Percentiles rank a stretch among this genome's conserved stretches.
These are phyloP conservation scores for Pandion haliaetus DNA, from an alignment of 2,113 vertebrate genomes.

Conservation along the genomic window DNA sequence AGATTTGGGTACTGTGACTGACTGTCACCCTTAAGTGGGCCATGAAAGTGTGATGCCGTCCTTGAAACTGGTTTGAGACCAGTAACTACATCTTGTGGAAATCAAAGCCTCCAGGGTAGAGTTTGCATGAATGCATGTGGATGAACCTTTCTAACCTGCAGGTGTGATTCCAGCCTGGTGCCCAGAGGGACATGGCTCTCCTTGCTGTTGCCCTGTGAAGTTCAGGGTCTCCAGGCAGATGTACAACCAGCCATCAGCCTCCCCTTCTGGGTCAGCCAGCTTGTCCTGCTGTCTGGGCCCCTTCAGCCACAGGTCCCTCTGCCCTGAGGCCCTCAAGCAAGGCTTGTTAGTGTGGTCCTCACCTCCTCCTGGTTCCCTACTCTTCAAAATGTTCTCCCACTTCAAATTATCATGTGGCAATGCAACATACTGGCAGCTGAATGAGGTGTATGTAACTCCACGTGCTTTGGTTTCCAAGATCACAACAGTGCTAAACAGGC, in stretches of 20 bases:
- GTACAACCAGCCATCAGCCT: neutral
- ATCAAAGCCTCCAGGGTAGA: neutral
- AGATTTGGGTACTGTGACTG: neutral
- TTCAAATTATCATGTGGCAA: neutral
- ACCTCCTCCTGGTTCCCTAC: neutral
- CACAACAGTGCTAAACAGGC: neutral
- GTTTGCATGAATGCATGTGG: neutral
- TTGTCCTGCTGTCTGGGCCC: neutral
- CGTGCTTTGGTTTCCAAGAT: neutral
- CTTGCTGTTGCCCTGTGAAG: neutral
- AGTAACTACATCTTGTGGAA: neutral
- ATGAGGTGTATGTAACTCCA: neutral
- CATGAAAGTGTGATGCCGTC: rapidly evolving
- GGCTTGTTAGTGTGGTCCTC: neutral
- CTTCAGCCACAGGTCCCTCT: rapidly evolving
- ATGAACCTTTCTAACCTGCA: neutral
- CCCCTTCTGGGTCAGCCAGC: neutral
- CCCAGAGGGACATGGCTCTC: neutral
- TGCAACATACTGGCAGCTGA: neutral
- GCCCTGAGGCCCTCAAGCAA: neutral
- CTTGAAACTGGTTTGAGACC: neutral
- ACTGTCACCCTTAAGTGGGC: neutral
- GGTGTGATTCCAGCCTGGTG: rapidly evolving
- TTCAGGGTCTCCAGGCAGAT: neutral
- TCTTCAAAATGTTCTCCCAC: neutral